Conservation (phyloP, 2,113 vertebrate species). For the Poeciliopsis turrubarensis region DNA sequence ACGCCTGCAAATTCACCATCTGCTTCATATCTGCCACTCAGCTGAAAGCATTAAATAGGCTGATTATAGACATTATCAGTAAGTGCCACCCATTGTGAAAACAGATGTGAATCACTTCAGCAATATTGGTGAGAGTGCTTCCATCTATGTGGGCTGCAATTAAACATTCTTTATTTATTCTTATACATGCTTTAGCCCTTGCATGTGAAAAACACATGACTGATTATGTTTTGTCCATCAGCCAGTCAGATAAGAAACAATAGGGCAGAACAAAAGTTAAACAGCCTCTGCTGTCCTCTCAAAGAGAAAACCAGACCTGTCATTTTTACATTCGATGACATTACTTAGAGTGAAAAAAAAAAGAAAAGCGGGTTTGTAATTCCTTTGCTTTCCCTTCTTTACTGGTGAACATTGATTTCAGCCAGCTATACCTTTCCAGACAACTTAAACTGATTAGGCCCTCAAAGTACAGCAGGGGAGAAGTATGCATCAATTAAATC, state of each 20-base stretch:
- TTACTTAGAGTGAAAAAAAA: conserved; percentile 42
- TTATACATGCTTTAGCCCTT: conserved; percentile 5
- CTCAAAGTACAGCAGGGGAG: conserved; percentile 57
- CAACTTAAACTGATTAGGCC: conserved; percentile 68
- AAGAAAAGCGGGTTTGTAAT: conserved; percentile 10
- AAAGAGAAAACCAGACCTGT: conserved; percentile 18
- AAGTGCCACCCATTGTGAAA: conserved; percentile 76
- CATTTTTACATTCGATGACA: conserved; percentile 30
- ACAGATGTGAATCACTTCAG: conserved; percentile 70
- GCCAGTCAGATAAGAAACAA: conserved; percentile 26
- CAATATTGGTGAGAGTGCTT: conserved; percentile 29
- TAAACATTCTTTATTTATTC: conserved; percentile 23
- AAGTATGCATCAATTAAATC: conserved; percentile 71
- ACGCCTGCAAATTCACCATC: conserved; percentile 68
- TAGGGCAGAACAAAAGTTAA: conserved; percentile 29
- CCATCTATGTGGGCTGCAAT: conserved; percentile 24
- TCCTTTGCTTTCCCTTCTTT: conserved; percentile 14
- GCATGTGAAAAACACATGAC: conserved; percentile 3
- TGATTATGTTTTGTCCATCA: background rate
- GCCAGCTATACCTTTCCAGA: conserved; percentile 40
- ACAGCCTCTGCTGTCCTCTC: conserved; percentile 10
- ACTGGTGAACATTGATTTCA: conserved; percentile 53
- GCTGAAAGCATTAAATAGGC: conserved; percentile 73
- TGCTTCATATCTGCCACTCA: conserved; percentile 72
- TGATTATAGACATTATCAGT: conserved; percentile 77